A percentile compares a stretch with the other conserved stretches of the same genome.
Evolutionary conservation across 2,888 invertebrate genomes (phyloP).

Genomic region (Drosophila yooni): DNA sequence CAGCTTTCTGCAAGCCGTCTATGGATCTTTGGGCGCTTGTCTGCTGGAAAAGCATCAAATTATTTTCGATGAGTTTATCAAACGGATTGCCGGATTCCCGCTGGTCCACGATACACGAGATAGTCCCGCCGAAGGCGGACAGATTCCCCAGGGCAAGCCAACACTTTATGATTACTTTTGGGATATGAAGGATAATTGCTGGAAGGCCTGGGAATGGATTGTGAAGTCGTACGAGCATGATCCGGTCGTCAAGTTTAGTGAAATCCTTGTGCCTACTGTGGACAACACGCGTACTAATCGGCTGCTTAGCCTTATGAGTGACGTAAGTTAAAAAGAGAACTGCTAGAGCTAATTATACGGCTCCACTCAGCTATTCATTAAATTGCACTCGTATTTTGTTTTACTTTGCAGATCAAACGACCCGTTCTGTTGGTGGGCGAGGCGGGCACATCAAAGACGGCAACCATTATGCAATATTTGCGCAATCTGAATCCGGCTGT

Average conservation of each 20-base stretch:
- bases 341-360: neutral
- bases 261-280: constrained; percentile 95
- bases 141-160: constrained; percentile 90
- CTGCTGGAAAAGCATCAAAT: constrained; percentile 89
- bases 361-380: neutral
- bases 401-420: constrained; percentile 87
- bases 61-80: constrained; percentile 92
- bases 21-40: constrained; percentile 93
- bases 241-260: constrained; percentile 89
- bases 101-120: constrained; percentile 88
- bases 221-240: constrained; percentile 92
- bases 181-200: constrained; percentile 88
- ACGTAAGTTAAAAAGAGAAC: constrained; percentile 85
- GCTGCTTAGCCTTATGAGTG: constrained; percentile 91
- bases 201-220: constrained; percentile 94
- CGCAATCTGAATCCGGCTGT: constrained; percentile 88
- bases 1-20: constrained; percentile 90
- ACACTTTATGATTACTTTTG: constrained; percentile 94
- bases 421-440: constrained; percentile 95
- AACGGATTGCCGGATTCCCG: constrained; percentile 88
- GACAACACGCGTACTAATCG: constrained; percentile 94
- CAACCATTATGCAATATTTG: constrained; percentile 93
- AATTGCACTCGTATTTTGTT: constrained; percentile 1
- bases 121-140: constrained; percentile 89
- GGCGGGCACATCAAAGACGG: constrained; percentile 96